Evolutionary conservation across 2,888 invertebrate species (phyloP).

Genomic region (Drosophila seclusa): DNA sequence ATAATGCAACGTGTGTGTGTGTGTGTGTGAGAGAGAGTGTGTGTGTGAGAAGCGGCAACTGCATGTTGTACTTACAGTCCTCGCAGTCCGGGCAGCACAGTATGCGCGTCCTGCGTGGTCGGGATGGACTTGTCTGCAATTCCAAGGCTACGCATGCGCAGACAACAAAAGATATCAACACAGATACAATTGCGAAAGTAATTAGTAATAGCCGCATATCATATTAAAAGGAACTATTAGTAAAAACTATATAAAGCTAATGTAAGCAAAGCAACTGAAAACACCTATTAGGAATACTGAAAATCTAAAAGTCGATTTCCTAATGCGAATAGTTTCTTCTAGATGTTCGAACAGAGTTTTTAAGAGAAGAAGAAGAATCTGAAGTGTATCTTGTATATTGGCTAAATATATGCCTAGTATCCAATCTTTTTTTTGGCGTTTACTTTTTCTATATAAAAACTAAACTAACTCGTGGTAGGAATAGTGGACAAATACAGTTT

Average conservation of each 20-base stretch:
- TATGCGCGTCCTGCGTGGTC: slow-evolving; percentile 67
- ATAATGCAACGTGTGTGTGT: not conserved
- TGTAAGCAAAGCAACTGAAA: not conserved
- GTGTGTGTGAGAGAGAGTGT: not conserved
- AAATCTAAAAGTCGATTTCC: not conserved
- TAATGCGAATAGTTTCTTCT: not conserved
- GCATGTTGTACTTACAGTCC: slow-evolving; percentile 70
- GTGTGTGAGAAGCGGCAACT: not conserved
- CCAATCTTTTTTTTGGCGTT: not conserved
- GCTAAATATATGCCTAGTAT: not conserved
- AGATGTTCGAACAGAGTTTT: not conserved
- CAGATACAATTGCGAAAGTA: not conserved
- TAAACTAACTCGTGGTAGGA: not conserved
- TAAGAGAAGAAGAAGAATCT: too few species aligned
- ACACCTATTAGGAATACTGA: not conserved
- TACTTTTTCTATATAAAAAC: not conserved
- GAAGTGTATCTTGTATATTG: not conserved
- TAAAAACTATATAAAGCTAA: not conserved
- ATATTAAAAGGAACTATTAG: not conserved
- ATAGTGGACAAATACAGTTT: not conserved
- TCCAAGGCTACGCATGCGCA: slow-evolving; percentile 61
- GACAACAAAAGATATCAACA: slow-evolving; percentile 2
- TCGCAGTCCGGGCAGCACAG: slow-evolving; percentile 82
- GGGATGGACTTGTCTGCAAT: slow-evolving; percentile 24
- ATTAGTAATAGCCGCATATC: slow-evolving; percentile 9